These are phyloP conservation scores for Cavia porcellus DNA, from an alignment of 2,113 vertebrate species.

Conservation along the genomic window DNA sequence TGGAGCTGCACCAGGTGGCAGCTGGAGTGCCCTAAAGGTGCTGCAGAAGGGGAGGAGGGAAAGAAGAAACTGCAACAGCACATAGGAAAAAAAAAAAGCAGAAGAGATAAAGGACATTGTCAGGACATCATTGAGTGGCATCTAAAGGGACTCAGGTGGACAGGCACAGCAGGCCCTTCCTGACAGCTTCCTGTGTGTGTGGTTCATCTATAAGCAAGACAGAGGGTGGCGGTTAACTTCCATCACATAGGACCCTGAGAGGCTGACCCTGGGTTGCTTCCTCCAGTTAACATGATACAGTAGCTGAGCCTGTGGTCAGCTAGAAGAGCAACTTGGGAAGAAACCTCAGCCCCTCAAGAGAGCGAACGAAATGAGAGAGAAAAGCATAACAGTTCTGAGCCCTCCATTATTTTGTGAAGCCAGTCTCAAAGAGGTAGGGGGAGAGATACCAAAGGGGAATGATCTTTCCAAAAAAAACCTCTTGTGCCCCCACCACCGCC, in stretches of 20 bases:
- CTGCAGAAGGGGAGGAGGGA: background rate
- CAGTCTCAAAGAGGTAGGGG: background rate
- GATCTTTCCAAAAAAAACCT: conserved; percentile 35
- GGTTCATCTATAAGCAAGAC: background rate
- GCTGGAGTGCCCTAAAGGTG: background rate
- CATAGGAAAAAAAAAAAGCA: background rate
- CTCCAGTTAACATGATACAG: background rate
- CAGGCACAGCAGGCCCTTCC: background rate
- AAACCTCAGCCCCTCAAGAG: conserved; percentile 23
- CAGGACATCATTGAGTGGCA: background rate
- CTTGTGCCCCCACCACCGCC: background rate
- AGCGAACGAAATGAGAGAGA: conserved; percentile 22
- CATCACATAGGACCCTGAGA: background rate
- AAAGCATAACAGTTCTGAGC: background rate
- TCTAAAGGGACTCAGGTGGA: background rate
- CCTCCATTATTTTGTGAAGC: conserved; percentile 45
- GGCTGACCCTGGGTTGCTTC: background rate
- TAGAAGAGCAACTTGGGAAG: conserved; percentile 32
- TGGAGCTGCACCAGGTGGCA: background rate
- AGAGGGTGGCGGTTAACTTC: background rate
- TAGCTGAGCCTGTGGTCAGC: background rate
- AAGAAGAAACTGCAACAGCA: background rate
- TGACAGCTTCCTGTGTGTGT: background rate
- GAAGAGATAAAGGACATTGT: background rate
- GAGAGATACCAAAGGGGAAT: conserved; percentile 65